A percentile compares a stretch with the other conserved stretches of the same genome.
Evolutionary conservation across 2,113 vertebrate genomes (phyloP).

Genomic region (Benitochromis conjunctus): DNA sequence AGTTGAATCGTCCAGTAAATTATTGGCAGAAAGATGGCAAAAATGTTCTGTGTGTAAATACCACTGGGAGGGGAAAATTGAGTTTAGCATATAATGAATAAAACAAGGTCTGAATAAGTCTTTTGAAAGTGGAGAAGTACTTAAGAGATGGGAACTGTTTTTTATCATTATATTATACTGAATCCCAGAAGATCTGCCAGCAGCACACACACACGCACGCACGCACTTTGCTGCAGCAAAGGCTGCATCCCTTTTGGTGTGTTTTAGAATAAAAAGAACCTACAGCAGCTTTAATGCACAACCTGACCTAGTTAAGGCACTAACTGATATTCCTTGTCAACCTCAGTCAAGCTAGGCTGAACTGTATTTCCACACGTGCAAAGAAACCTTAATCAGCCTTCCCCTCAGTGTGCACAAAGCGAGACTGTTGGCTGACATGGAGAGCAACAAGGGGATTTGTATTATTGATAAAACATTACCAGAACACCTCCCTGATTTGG

Average conservation of each 20-base stretch:
- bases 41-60: not conserved
- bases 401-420: not conserved
- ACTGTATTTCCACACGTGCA: slow-evolving; percentile 21
- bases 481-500: not conserved
- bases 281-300: slow-evolving; percentile 10
- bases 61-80: not conserved
- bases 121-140: not conserved
- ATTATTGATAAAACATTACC: slow-evolving; percentile 51
- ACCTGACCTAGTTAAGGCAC: slow-evolving; percentile 56
- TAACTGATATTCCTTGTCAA: slow-evolving; percentile 54
- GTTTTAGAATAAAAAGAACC: not conserved
- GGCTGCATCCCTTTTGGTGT: not conserved
- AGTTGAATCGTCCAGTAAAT: not conserved
- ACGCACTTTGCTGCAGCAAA: not conserved
- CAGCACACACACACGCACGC: not conserved
- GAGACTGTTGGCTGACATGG: slow-evolving; percentile 8
- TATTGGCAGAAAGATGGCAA: not conserved
- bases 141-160: not conserved
- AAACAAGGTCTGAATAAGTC: not conserved
- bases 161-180: not conserved
- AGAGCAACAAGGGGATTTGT: slow-evolving; percentile 18
- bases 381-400: slow-evolving; percentile 41
- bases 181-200: not conserved
- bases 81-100: not conserved
- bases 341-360: slow-evolving; percentile 35